These are phyloP conservation scores for Heliconius eleuchia DNA, from an alignment of 1,140 invertebrate species.

Conservation along the genomic window DNA sequence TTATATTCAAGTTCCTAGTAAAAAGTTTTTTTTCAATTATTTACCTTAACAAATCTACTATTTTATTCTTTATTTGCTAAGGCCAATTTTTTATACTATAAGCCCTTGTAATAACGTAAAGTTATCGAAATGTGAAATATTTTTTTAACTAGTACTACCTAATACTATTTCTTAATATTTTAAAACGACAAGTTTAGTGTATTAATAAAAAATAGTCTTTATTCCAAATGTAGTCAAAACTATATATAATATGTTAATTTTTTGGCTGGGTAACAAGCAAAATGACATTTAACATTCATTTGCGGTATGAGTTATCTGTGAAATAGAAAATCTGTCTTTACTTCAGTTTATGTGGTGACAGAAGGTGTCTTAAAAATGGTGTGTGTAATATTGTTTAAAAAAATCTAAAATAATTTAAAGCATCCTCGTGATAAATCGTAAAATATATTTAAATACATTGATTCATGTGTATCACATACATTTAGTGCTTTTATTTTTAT, in stretches of 20 bases:
- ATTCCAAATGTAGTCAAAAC: too few relatives aligned
- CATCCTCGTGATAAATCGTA: background rate
- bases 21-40: too few relatives aligned
- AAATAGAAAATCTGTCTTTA: constrained; percentile 13
- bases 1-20: too few relatives aligned
- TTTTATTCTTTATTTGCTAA: too few relatives aligned
- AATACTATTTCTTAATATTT: too few relatives aligned
- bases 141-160: too few relatives aligned
- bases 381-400: constrained; percentile 18
- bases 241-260: background rate
- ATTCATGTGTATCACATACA: background rate
- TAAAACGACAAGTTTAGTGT: too few relatives aligned
- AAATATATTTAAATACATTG: background rate
- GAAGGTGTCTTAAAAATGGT: constrained; percentile 35
- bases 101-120: too few relatives aligned
- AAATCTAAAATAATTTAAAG: constrained; percentile 16
- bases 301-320: background rate
- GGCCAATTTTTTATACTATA: too few relatives aligned
- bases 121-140: too few relatives aligned
- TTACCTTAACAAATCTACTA: too few relatives aligned
- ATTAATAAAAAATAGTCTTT: too few relatives aligned
- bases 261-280: background rate
- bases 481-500: background rate
- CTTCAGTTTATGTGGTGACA: constrained; percentile 31
- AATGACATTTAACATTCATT: background rate